Base-by-base conservation (phyloP, 2,888 invertebrate species). In the Malacosoma neustria region DNA sequence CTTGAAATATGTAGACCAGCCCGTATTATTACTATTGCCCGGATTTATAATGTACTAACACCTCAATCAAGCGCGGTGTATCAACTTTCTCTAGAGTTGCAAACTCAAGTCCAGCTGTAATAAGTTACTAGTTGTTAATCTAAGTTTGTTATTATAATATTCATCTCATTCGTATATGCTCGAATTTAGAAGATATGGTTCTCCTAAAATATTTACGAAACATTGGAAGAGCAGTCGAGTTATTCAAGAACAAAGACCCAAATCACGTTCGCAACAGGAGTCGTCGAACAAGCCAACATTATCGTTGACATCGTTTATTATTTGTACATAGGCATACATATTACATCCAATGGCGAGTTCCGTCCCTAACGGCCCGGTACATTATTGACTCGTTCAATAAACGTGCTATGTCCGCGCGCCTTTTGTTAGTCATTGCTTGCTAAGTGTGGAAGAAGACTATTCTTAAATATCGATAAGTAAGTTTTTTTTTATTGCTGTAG, bases 331-430 rank as follows among this genome's bases (percentile, higher is more conserved):
- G 60, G 64, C 55, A 57, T 61, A 69, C 61, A 71, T 65, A 61
- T 56, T 61, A 58, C 56, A 40, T 43, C 42, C 41, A 41, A 56
- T 51, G 51, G 53, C 54, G 59, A 60, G 61, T 63, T 66, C 60
- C 60, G 65, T 61, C 66, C 73, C 59, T 63, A 56, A 55, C 46
- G 43, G 45, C 47, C 45, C 57, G 61, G 67, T 60, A 79, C 82
- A 74, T 84, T 84, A 85, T 85, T 84, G 84, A 81, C 84, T 81
- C 68, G 76, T 80, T 75, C 84, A 82, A 85, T 84, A 81, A 82
- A 68, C 72, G 79, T 59, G 63, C 70, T 57, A 72, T 68, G 70
- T 58, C 67, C 73, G 72, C 60, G 64, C 66, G 81, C 68, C 80
- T 79, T 77, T 79, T 82, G 59, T 61, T 54, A 53, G 70, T 53